Percentiles rank a stretch among this genome's conserved stretches.
Evolutionary conservation across 2,113 vertebrate genomes (phyloP).

Genomic region (Pteronura brasiliensis): DNA sequence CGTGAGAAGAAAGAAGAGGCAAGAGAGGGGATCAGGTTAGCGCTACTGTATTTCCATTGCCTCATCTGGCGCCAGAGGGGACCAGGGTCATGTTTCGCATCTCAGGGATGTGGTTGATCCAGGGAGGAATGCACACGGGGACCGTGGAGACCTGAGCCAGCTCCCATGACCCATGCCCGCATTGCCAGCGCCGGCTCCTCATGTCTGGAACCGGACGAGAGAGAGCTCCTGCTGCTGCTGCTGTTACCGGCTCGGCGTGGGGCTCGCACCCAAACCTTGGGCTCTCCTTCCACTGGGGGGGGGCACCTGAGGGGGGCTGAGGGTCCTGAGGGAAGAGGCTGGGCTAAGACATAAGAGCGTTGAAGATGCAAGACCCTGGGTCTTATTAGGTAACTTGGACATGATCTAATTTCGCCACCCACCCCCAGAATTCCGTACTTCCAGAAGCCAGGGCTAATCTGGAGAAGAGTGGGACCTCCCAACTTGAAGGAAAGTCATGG

Average conservation of each 20-base stretch:
- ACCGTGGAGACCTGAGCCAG: background rate
- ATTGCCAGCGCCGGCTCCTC: background rate
- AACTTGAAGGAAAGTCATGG: background rate
- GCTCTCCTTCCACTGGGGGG: background rate
- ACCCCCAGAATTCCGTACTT: background rate
- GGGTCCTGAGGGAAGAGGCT: background rate
- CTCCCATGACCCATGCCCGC: background rate
- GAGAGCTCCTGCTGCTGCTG: background rate
- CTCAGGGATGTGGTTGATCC: background rate
- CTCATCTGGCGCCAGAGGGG: constrained; percentile 64
- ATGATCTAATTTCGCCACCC: background rate
- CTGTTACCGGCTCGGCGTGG: background rate
- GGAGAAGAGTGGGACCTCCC: background rate
- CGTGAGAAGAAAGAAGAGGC: constrained; percentile 51
- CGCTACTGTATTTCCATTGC: constrained; percentile 72
- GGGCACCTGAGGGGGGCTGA: rapidly evolving
- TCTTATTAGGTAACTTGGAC: background rate
- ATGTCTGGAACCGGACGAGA: background rate
- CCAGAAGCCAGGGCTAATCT: background rate
- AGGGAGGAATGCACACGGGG: background rate
- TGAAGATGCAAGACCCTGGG: background rate
- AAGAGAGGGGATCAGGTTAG: constrained; percentile 46
- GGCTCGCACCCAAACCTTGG: background rate
- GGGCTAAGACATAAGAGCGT: background rate
- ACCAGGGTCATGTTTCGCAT: constrained; percentile 73